Evolutionary conservation across 2,888 invertebrate genomes (phyloP).

Genomic region (Agonopterix subpropinquella): DNA sequence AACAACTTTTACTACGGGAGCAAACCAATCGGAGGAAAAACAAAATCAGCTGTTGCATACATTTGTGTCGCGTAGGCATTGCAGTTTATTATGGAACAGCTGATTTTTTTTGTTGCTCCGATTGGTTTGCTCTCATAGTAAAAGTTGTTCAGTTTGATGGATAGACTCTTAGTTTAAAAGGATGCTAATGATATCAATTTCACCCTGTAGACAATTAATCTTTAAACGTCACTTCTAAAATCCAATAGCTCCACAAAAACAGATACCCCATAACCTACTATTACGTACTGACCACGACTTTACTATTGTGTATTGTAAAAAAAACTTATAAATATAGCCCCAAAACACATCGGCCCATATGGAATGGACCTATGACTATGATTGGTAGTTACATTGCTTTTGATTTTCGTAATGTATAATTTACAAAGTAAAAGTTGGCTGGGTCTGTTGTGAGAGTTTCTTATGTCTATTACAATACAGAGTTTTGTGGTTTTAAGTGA

Average conservation of each 20-base stretch:
- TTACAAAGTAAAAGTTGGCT: not conserved
- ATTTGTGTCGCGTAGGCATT: no score
- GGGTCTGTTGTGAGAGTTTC: not conserved
- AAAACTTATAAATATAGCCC: conserved; percentile 6
- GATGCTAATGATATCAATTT: no score
- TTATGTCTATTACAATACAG: not conserved
- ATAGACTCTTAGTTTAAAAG: no score
- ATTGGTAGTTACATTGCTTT: not conserved
- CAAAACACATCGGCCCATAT: conserved; percentile 1
- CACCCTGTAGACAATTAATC: no score
- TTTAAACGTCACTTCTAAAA: not conserved
- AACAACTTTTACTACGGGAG: no score
- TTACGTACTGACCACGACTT: conserved; percentile 9
- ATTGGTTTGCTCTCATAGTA: no score
- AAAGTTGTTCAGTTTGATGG: no score
- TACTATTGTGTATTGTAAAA: conserved; percentile 5
- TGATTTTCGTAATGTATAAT: conserved; percentile 2
- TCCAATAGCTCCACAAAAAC: conserved; percentile 4
- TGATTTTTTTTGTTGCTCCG: no score
- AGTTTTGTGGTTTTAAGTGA: no score
- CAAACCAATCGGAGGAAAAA: no score
- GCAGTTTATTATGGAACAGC: no score
- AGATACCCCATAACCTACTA: conserved; percentile 7
- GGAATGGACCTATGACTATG: not conserved
- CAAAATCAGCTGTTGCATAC: no score